phyloP scores from a whole-genome alignment of 2,113 vertebrate species.

The Rutilus rutilus region DNA sequence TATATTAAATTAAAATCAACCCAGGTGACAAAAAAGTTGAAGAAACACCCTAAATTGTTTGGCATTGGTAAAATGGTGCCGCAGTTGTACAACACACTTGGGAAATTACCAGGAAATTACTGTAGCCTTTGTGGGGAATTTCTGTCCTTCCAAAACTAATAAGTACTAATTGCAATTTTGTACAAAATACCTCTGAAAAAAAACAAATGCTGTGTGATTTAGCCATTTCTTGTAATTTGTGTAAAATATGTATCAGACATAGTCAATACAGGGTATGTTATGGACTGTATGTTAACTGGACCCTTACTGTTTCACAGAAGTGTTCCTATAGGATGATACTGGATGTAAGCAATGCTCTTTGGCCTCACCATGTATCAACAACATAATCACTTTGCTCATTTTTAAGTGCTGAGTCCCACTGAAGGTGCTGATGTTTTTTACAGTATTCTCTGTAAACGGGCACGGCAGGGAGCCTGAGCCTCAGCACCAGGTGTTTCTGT shows the following conservation, averaged over 20 bases:
- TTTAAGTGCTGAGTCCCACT: slow-evolving; percentile 10
- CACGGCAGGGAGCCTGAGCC: not conserved
- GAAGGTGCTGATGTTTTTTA: not conserved
- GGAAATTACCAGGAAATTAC: too few species aligned
- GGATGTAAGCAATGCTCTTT: not conserved
- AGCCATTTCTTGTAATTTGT: not conserved
- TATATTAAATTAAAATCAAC: too few species aligned
- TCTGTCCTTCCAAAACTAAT: too few species aligned
- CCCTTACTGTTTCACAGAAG: not conserved
- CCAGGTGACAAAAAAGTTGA: too few species aligned
- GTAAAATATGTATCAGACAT: not conserved
- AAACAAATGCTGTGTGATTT: too few species aligned
- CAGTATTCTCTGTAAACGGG: slow-evolving; percentile 27
- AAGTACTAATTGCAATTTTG: too few species aligned
- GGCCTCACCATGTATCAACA: not conserved
- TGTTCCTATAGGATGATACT: not conserved
- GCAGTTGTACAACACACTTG: too few species aligned
- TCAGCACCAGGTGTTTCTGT: slow-evolving; percentile 55
- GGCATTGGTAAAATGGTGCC: too few species aligned
- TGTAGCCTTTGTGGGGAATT: too few species aligned
- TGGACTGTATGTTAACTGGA: not conserved
- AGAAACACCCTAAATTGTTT: too few species aligned
- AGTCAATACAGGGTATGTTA: not conserved
- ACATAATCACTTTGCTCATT: not conserved
- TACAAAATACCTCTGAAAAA: too few species aligned